Evolutionary conservation across 2,797 vertebrate species (phyloP).

Genomic region (Mareca penelope): DNA sequence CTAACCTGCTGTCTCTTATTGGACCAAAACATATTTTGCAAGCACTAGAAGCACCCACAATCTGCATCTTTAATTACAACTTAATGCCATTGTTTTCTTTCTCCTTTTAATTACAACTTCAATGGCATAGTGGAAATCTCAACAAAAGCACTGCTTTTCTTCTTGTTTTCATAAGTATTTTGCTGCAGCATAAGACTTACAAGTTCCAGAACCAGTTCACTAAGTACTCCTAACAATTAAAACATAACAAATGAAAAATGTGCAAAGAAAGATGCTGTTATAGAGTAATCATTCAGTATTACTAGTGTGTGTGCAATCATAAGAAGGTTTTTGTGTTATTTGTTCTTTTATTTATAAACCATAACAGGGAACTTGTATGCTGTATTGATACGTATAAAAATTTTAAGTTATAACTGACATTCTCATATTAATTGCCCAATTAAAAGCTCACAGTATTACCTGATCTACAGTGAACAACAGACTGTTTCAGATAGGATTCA

Average conservation of each 20-base stretch:
- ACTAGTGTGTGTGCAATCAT: neutral
- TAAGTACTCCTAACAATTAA: constrained; percentile 1
- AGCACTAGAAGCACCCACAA: neutral
- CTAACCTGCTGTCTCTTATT: neutral
- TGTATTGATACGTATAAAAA: constrained; percentile 18
- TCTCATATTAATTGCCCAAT: constrained; percentile 50
- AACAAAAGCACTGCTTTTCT: neutral
- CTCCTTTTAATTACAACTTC: neutral
- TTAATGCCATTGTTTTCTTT: neutral
- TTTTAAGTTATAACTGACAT: constrained; percentile 26
- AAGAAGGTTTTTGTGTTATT: constrained; percentile 6
- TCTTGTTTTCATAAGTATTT: neutral
- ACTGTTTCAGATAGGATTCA: neutral
- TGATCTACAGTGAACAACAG: neutral
- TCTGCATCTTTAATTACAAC: neutral
- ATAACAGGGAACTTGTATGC: neutral
- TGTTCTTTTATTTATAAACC: constrained; percentile 41
- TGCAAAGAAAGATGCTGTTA: neutral
- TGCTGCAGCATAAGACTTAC: neutral
- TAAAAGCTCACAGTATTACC: neutral
- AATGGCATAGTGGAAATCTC: neutral
- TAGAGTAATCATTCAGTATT: constrained; percentile 24
- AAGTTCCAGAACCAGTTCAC: neutral
- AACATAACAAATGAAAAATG: neutral
- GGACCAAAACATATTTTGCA: neutral